Evolutionary conservation across 2,797 vertebrate species (phyloP).

Genomic region (Leptodactylus fallax): DNA sequence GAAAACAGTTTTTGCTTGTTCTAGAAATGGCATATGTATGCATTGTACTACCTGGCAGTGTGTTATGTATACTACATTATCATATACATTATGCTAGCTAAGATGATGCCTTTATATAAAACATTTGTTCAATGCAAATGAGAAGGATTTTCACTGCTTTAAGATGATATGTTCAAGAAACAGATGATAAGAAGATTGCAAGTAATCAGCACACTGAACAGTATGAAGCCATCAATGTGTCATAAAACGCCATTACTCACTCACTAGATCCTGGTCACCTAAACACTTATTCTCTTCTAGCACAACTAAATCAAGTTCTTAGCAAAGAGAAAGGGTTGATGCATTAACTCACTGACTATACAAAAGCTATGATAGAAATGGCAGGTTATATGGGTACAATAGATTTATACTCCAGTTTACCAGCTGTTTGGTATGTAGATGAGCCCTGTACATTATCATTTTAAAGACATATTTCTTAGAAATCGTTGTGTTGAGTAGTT

Average conservation of each 20-base stretch:
- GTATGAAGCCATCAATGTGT: background rate
- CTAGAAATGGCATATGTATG: background rate
- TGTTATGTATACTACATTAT: background rate
- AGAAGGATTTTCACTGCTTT: background rate
- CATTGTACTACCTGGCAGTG: background rate
- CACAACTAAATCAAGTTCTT: background rate
- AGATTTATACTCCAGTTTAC: background rate
- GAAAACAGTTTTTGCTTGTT: background rate
- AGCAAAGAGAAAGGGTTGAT: background rate
- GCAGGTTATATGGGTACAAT: background rate
- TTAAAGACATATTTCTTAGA: background rate
- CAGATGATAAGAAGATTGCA: constrained; percentile 6
- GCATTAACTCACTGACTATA: background rate
- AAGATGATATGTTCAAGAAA: background rate
- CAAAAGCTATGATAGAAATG: background rate
- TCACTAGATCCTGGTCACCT: background rate
- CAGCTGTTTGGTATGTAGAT: background rate
- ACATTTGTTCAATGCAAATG: constrained; percentile 15
- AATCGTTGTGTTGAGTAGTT: background rate
- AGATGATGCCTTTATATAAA: background rate
- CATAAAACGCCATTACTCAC: background rate
- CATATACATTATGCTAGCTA: background rate
- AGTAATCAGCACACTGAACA: constrained; percentile 15
- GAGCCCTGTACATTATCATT: background rate
- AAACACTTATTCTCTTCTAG: background rate